phyloP scores from a whole-genome alignment of 2,113 vertebrate species.

The Pseudolaguvia tuberculata region DNA sequence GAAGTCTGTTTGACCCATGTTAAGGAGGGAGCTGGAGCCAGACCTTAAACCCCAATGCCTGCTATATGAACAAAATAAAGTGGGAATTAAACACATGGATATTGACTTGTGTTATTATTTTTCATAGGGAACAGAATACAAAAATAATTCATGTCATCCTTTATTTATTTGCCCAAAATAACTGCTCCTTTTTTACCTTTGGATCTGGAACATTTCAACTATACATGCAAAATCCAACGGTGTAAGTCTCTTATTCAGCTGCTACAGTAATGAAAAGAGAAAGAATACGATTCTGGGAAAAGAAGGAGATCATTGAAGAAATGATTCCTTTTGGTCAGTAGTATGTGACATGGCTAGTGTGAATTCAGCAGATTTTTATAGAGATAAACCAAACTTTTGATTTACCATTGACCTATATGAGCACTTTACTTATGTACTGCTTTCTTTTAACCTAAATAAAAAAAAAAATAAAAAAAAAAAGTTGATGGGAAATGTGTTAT shows the following conservation, averaged over 20 bases:
- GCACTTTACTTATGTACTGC: no score
- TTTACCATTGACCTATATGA: no score
- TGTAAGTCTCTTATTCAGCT: neutral
- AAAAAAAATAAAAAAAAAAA: no score
- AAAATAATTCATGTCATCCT: neutral
- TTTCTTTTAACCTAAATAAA: no score
- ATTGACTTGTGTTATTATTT: neutral
- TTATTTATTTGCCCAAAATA: neutral
- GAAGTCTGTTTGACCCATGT: slow-evolving; percentile 59
- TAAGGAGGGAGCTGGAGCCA: slow-evolving; percentile 14
- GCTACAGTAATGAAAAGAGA: neutral
- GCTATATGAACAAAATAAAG: slow-evolving; percentile 11
- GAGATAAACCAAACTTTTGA: no score
- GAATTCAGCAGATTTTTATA: no score
- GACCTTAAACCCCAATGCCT: neutral
- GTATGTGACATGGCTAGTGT: no score
- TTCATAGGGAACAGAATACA: neutral
- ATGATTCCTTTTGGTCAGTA: no score
- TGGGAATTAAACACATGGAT: neutral
- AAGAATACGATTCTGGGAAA: no score
- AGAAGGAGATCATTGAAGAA: no score
- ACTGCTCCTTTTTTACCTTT: neutral
- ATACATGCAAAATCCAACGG: neutral
- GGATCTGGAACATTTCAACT: neutral
- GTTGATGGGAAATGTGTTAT: no score